Evolutionary conservation across 64 coral and sea anemone species (phyloP), one percentile per base, ranked within the genome.

Genomic region (Orbicella faveolata): DNA sequence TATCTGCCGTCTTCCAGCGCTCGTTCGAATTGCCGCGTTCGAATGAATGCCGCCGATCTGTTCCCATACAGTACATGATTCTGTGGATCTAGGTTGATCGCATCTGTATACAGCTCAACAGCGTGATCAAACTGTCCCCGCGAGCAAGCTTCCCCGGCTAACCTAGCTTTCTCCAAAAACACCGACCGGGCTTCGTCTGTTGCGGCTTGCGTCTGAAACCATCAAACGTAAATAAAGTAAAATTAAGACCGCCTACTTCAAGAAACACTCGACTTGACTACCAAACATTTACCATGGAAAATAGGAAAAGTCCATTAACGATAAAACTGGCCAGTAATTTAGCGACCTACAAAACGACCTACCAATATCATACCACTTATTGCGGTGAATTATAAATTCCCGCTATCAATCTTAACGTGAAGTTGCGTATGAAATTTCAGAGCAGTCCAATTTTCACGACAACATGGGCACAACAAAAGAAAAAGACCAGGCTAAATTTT

Each of bases 61-160:
- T 99, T 99, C 13, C 94, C 90, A 86, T 96, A 99, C n/a, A 99
- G 80, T 13, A 99, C 97, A 86, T 99, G 97, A 87, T 99, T 99
- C 23, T 84, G 89, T 34, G 94, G 94, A 88, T 99, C 94, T 26
- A 93, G 54, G 8, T 90, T 89, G 37, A 99, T 99, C 33, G 97
- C 94, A 81, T 99, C 93, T 76, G 84, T 99, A 63, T 96, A 99
- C 54, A 99, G 86, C 36, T 91, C 80, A 85, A 95, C 84, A 41
- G 97, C 97, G 35, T 73, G 79, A 61, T 93, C 76, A 81, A 99
- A 99, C 21, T 96, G 84, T 8, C 86, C 91, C 23, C 77, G 87
- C 33, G 91, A 80, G 59, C 97, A 99, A 30, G 97, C 97, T 78
- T 91, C 94, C 34, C 94, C 90, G 2, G 97, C 97, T 74, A 84